A percentile compares a stretch with the other conserved stretches of the same genome.
These are phyloP conservation scores for Okamejei kenojei DNA, from an alignment of 2,797 vertebrate species.

Conservation along the genomic window DNA sequence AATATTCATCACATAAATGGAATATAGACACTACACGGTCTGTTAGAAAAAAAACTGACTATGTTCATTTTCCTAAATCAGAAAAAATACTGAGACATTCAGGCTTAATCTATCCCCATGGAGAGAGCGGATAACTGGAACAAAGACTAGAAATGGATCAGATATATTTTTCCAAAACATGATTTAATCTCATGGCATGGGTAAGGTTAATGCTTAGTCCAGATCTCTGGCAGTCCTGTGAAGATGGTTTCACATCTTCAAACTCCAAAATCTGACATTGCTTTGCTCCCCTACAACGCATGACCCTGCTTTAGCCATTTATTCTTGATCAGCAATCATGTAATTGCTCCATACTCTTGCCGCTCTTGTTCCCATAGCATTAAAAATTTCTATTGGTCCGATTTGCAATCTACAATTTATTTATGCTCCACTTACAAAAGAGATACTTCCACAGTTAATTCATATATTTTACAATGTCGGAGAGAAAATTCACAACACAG, in stretches of 20 bases:
- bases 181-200: neutral
- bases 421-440: neutral
- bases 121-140: neutral
- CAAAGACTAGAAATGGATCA: neutral
- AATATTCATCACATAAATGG: neutral
- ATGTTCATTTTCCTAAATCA: neutral
- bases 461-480: neutral
- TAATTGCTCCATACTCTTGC: no score
- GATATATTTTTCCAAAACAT: neutral
- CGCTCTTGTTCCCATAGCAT: neutral
- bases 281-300: neutral
- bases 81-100: neutral
- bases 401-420: no score
- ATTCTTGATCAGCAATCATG: neutral
- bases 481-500: neutral
- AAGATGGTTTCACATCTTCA: neutral
- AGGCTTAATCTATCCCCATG: neutral
- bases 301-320: neutral
- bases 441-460: neutral
- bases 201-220: neutral
- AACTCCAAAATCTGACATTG: neutral
- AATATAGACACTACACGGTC: neutral
- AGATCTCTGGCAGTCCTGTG: neutral
- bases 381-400: neutral
- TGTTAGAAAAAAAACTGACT: neutral